Percentiles rank a stretch among this genome's conserved stretches.
phyloP scores from a whole-genome alignment of 2,797 vertebrate species.

The Mus spretus region DNA sequence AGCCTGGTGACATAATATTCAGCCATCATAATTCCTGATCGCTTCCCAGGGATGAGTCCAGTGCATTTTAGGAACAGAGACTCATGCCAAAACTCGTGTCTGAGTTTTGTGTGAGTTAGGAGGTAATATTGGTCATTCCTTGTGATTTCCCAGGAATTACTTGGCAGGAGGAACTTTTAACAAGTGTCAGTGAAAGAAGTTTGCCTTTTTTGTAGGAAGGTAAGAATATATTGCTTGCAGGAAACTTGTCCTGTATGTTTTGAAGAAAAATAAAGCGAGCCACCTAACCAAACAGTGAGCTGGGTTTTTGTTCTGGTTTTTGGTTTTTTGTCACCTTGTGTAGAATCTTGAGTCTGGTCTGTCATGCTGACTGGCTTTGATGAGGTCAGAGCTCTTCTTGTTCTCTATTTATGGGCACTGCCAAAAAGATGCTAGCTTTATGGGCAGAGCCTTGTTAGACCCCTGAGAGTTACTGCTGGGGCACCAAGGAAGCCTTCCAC shows the following conservation, averaged over 20 bases:
- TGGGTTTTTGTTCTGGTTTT: neutral
- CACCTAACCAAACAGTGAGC: neutral
- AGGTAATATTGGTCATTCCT: neutral
- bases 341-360: neutral
- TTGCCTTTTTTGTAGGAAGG: neutral
- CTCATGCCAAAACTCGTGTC: neutral
- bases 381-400: neutral
- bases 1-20: neutral
- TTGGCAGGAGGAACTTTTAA: neutral
- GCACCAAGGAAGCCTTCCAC: neutral
- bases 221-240: neutral
- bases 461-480: neutral
- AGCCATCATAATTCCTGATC: neutral
- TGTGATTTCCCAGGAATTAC: neutral
- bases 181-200: neutral
- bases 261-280: constrained; percentile 1
- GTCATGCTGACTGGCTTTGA: neutral
- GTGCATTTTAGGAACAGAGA: neutral
- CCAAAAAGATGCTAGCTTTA: neutral
- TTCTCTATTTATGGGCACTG: neutral
- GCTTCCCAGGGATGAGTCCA: neutral
- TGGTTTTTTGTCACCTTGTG: no score
- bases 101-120: neutral
- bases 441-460: neutral
- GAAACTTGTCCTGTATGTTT: neutral